Evolutionary conservation across 2,888 invertebrate genomes (phyloP).

Genomic region (Cheilosia soror): DNA sequence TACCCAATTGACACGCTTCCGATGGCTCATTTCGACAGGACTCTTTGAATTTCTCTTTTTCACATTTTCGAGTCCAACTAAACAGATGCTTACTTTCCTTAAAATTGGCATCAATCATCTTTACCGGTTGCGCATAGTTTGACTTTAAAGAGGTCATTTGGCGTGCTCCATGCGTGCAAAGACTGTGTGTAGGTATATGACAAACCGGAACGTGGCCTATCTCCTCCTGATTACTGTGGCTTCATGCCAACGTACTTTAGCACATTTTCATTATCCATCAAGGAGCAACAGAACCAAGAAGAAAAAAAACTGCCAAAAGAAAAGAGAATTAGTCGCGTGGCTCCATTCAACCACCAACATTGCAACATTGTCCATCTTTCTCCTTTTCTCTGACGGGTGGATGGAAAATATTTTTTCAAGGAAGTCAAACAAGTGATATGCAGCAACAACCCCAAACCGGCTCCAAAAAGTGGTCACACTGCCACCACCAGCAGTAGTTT

Average conservation of each 20-base stretch:
- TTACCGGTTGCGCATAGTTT: slow-evolving; percentile 45
- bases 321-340: slow-evolving; percentile 66
- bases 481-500: slow-evolving; percentile 25
- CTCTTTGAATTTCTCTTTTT: slow-evolving; percentile 40
- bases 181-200: slow-evolving; percentile 30
- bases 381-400: background rate
- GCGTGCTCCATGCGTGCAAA: slow-evolving; percentile 58
- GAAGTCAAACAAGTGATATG: slow-evolving; percentile 67
- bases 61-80: background rate
- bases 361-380: slow-evolving; percentile 11
- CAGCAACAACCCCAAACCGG: slow-evolving; percentile 60
- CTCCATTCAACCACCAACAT: slow-evolving; percentile 35
- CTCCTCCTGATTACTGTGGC: slow-evolving; percentile 16
- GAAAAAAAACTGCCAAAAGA: slow-evolving; percentile 6
- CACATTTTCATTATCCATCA: slow-evolving; percentile 41
- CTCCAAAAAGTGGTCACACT: slow-evolving; percentile 54
- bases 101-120: slow-evolving; percentile 63
- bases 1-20: slow-evolving; percentile 52
- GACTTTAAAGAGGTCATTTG: slow-evolving; percentile 65
- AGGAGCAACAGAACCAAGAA: background rate
- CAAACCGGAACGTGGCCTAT: slow-evolving; percentile 52
- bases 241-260: slow-evolving; percentile 54
- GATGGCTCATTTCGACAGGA: background rate
- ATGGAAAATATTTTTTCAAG: slow-evolving; percentile 8
- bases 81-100: slow-evolving; percentile 65